Evolutionary conservation across 2,113 vertebrate genomes (phyloP).

Genomic region (Apus apus): DNA sequence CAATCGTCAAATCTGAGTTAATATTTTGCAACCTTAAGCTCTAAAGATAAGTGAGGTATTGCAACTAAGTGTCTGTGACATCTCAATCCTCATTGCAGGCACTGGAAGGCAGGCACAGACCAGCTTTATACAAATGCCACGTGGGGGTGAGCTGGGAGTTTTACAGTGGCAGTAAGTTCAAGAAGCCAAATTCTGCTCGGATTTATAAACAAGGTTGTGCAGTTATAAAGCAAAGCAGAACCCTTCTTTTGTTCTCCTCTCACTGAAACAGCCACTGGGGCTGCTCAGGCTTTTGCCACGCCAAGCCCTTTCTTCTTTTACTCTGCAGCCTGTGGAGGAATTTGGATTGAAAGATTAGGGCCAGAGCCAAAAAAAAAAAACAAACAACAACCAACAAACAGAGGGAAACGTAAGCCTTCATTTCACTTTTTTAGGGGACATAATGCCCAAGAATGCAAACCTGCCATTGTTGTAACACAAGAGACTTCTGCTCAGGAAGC

Average conservation of each 20-base stretch:
- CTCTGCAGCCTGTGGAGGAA: not conserved
- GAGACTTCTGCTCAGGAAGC: not conserved
- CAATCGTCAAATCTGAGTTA: not conserved
- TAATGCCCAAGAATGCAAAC: not conserved
- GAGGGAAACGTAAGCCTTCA: not conserved
- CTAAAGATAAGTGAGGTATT: not conserved
- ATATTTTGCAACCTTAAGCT: not conserved
- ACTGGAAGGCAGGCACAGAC: not conserved
- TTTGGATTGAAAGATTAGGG: not conserved
- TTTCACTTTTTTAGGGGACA: not conserved
- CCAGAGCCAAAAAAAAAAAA: not conserved
- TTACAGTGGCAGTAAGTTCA: not conserved
- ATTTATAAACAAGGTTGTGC: not conserved
- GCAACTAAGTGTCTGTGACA: not conserved
- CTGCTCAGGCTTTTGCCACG: not conserved
- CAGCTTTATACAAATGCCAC: rapidly evolving
- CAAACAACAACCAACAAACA: not conserved
- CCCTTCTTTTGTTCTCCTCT: not conserved
- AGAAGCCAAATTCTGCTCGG: not conserved
- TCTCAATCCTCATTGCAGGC: not conserved
- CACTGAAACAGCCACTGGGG: not conserved
- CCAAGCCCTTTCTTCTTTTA: not conserved
- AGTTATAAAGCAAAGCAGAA: not conserved
- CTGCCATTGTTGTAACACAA: not conserved
- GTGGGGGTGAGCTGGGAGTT: not conserved